phyloP scores from a whole-genome alignment of 2,888 invertebrate species.

The Atethmia centrago region DNA sequence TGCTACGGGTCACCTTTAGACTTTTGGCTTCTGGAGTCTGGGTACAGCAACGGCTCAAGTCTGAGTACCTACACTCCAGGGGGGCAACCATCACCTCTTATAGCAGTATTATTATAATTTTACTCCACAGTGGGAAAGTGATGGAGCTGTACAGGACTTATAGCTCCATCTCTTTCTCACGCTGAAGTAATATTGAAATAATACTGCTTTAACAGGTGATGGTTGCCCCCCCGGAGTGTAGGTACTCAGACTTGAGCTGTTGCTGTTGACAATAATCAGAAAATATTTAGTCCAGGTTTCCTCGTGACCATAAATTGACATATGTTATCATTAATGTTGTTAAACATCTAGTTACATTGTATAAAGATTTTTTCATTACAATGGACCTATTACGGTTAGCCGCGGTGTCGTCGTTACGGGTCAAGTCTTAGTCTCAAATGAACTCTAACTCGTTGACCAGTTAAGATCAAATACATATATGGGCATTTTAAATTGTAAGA shows the following conservation, averaged over 20 bases:
- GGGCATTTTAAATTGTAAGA: background rate
- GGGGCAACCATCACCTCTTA: too few relatives aligned
- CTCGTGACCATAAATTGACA: background rate
- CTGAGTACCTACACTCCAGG: too few relatives aligned
- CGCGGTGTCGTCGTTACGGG: background rate
- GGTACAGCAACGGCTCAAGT: too few relatives aligned
- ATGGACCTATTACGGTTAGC: background rate
- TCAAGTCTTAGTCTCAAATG: conserved; percentile 9
- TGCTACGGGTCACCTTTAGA: background rate
- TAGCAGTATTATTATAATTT: too few relatives aligned
- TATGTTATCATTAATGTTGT: too few relatives aligned
- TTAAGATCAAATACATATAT: conserved; percentile 2
- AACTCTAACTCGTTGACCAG: background rate
- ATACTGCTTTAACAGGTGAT: too few relatives aligned
- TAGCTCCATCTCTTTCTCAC: too few relatives aligned
- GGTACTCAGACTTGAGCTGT: too few relatives aligned
- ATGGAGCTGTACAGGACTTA: too few relatives aligned
- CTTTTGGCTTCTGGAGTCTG: background rate
- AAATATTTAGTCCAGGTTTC: background rate
- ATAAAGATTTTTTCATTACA: background rate
- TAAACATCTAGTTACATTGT: background rate
- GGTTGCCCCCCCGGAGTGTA: too few relatives aligned
- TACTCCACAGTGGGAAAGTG: too few relatives aligned
- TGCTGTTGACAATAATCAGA: background rate
- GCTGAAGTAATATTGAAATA: too few relatives aligned